These are phyloP conservation scores for Apodemia zela DNA, from an alignment of 2,888 invertebrate species.

Conservation along the genomic window DNA sequence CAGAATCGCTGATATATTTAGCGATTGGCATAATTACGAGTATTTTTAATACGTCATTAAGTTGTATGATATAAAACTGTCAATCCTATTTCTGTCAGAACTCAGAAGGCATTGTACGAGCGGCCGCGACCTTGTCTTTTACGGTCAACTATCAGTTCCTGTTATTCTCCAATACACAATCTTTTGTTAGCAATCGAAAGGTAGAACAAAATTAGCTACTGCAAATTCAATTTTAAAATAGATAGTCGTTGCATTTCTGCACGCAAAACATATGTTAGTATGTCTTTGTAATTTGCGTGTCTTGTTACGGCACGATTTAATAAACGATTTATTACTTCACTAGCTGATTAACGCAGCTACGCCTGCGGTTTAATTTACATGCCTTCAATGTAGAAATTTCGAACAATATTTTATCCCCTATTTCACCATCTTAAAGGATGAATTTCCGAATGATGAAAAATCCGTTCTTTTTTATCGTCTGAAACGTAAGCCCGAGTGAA, in stretches of 20 bases:
- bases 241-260: constrained; percentile 35
- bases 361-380: too few species aligned
- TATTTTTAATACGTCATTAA: not conserved
- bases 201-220: constrained; percentile 1
- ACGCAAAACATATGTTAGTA: not conserved
- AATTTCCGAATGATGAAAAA: too few species aligned
- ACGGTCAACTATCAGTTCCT: constrained; percentile 59
- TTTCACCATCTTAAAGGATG: too few species aligned
- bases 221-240: constrained; percentile 39
- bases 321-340: too few species aligned
- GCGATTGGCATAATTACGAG: not conserved
- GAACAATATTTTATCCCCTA: too few species aligned
- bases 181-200: constrained; percentile 48
- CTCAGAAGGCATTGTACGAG: constrained; percentile 62
- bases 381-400: too few species aligned
- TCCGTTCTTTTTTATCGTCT: too few species aligned
- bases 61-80: not conserved
- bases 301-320: too few species aligned
- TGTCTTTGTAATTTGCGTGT: too few species aligned
- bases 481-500: too few species aligned
- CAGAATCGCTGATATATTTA: too few species aligned
- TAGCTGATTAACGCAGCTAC: too few species aligned
- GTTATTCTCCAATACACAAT: constrained; percentile 44
- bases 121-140: constrained; percentile 66
- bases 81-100: constrained; percentile 40